Conservation (phyloP, 1,140 invertebrate species). For the Ips nitidus region DNA sequence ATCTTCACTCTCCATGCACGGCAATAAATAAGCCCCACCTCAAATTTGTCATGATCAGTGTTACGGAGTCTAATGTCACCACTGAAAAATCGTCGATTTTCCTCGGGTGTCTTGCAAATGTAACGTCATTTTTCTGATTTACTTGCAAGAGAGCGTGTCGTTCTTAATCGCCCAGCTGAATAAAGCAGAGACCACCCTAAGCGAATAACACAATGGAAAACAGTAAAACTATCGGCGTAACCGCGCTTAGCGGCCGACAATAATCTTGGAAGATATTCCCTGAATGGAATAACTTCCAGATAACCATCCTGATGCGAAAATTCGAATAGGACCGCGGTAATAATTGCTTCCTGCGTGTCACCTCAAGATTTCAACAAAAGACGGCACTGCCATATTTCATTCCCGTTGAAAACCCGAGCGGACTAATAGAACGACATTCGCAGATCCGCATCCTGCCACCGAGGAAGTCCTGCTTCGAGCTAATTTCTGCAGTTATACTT, state of each 20-base stretch:
- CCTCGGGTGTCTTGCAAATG: background rate
- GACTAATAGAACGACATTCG: conserved; percentile 29
- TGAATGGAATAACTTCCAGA: conserved; percentile 28
- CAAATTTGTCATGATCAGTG: conserved; percentile 1
- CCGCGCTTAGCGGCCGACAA: conserved; percentile 16
- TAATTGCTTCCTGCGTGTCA: conserved; percentile 35
- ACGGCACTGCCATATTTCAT: conserved; percentile 32
- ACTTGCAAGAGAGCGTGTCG: background rate
- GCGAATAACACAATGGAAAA: conserved; percentile 12
- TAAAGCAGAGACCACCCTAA: background rate
- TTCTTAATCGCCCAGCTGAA: background rate
- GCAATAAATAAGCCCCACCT: background rate
- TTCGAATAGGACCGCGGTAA: conserved; percentile 27
- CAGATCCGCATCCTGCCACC: conserved; percentile 25
- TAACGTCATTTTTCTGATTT: conserved; percentile 1
- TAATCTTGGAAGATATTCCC: conserved; percentile 24
- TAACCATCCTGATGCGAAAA: conserved; percentile 28
- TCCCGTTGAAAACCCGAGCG: conserved; percentile 22
- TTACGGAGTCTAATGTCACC: conserved; percentile 1
- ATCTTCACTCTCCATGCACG: background rate
- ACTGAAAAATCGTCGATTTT: conserved; percentile 1
- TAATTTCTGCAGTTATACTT: conserved; percentile 26
- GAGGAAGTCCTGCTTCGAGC: conserved; percentile 29
- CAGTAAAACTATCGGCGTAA: conserved; percentile 23
- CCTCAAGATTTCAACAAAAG: conserved; percentile 36